Conservation (phyloP, 1,140 invertebrate genomes). For the Meloidogyne chitwoodi region DNA sequence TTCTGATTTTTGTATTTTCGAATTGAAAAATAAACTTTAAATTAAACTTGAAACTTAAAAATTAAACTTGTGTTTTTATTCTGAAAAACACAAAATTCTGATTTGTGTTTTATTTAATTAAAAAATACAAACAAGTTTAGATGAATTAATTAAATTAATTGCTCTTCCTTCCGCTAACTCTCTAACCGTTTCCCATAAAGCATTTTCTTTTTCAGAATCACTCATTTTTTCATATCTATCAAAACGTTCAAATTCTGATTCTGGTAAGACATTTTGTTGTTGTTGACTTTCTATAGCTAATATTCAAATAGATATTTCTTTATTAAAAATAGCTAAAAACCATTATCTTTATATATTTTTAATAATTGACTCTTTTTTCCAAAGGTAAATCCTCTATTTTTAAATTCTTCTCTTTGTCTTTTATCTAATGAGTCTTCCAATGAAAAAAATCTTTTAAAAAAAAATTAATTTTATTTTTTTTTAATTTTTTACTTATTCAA, state of each 20-base stretch:
- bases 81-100: too few relatives aligned
- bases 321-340: too few relatives aligned
- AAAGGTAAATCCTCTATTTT: constrained; percentile 14
- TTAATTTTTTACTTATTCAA: neutral
- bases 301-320: too few relatives aligned
- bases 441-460: constrained; percentile 1
- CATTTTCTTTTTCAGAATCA: neutral
- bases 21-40: too few relatives aligned
- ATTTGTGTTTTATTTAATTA: neutral
- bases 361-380: constrained; percentile 9
- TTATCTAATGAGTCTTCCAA: constrained; percentile 6
- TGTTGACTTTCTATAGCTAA: neutral
- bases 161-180: constrained; percentile 2
- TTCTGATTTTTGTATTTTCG: neutral
- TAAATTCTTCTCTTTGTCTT: neutral
- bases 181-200: constrained; percentile 15
- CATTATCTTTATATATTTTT: constrained; percentile 10
- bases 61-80: too few relatives aligned
- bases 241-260: constrained; percentile 1
- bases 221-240: constrained; percentile 7
- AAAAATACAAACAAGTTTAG: neutral
- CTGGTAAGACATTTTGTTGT: neutral
- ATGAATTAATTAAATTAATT: neutral
- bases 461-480: neutral
- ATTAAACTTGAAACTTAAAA: too few relatives aligned